Base-by-base conservation (phyloP, 2,888 invertebrate genomes). In the Melanargia galathea region DNA sequence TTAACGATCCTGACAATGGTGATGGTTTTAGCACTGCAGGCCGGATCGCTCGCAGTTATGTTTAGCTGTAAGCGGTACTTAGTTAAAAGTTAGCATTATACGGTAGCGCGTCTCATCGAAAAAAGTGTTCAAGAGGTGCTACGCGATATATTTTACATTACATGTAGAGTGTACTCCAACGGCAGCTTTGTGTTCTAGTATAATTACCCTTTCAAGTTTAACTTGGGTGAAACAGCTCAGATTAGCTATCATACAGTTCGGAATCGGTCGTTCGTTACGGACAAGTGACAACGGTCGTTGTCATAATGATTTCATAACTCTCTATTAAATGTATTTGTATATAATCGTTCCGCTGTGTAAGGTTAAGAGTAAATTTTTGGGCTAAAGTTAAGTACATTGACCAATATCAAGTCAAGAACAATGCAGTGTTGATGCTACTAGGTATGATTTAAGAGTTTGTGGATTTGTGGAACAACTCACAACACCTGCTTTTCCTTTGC, bases 111-210 rank as follows among this genome's bases (percentile, higher is more conserved):
- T 69, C 67, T 67, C 69, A 63, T 65, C 70, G 63, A 63, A 65
- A 67, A n/a, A 69, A 71, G 81, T 80, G 80, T 79, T 80, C 80
- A 77, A 70, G 71, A 75, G 80, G 80, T 80, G 80, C 80, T 79
- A 75, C 74, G 64, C 66, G 61, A 61, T 22, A 46, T 45, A 45
- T 46, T 46, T 43, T 13, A 13, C 20, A 22, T 40, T 8, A 66
- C 58, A 67, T 52, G 64, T 64, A 67, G 70, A 55, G 66, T 75
- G 63, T 68, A 72, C 67, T 65, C 61, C 65, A 49, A 64, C 65
- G 70, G 66, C 71, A 62, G 67, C 62, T 67, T 20, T 54, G 49
- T 73, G 64, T 58, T 64, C 60, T 64, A n/a, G n/a, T 33, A 33
- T 18, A 22, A n/a, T 18, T 45, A 18, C 40, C 52, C 24, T 13